Conservation (phyloP, 2,113 vertebrate genomes). For the Cyanoderma ruficeps region DNA sequence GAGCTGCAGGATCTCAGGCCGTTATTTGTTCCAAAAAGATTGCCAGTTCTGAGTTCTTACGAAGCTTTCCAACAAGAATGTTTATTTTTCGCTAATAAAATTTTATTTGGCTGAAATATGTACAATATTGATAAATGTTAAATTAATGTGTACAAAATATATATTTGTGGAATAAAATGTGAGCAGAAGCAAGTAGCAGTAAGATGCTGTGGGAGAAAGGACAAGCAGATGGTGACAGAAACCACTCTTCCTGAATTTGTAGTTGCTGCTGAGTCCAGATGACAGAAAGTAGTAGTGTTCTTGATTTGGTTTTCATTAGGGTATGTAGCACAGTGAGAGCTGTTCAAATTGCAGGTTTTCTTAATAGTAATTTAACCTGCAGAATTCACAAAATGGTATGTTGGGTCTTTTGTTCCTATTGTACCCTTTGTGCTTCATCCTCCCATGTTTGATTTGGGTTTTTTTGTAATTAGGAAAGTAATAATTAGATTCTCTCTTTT, state of each 20-base stretch:
- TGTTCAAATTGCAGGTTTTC: neutral
- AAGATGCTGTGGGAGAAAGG: slow-evolving; percentile 30
- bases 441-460: neutral
- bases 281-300: neutral
- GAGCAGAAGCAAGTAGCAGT: slow-evolving; percentile 20
- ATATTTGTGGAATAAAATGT: neutral
- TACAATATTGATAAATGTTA: slow-evolving; percentile 52
- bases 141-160: neutral
- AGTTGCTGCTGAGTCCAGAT: neutral
- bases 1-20: neutral
- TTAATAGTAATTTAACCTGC: neutral
- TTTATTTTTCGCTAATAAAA: slow-evolving; percentile 19
- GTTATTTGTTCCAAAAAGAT: neutral
- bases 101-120: slow-evolving; percentile 31
- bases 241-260: neutral
- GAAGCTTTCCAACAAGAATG: neutral
- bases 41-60: neutral
- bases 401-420: neutral
- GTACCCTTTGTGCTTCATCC: neutral
- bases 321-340: neutral
- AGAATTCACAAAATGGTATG: neutral
- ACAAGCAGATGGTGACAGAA: slow-evolving; percentile 62
- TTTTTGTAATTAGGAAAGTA: neutral
- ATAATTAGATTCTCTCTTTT: neutral
- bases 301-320: neutral